Evolutionary conservation across 2,797 vertebrate genomes (phyloP).

Genomic region (Malacoctenus gilli): DNA sequence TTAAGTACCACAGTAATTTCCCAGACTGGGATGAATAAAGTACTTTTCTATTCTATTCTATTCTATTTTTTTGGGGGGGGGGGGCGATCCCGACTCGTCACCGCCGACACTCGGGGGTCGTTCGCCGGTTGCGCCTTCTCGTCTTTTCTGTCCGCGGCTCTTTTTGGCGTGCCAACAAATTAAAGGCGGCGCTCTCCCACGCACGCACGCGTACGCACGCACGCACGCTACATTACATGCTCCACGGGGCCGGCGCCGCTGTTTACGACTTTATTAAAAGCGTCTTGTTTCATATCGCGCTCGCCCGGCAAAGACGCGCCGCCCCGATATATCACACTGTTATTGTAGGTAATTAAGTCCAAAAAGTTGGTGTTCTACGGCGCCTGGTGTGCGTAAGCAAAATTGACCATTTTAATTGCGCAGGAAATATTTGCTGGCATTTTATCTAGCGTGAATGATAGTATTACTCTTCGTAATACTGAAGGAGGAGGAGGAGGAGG

Average conservation of each 20-base stretch:
- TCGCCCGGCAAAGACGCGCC: constrained; percentile 63
- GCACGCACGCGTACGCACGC: constrained; percentile 55
- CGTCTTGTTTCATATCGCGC: constrained; percentile 75
- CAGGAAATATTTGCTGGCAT: constrained; percentile 71
- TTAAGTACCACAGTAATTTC: too few relatives aligned
- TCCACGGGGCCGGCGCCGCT: constrained; percentile 63
- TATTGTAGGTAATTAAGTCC: constrained; percentile 81
- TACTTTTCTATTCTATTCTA: too few relatives aligned
- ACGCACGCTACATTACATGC: constrained; percentile 72
- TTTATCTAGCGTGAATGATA: constrained; percentile 73
- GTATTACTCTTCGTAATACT: constrained; percentile 71
- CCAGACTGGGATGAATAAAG: too few relatives aligned
- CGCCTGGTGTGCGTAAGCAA: constrained; percentile 76
- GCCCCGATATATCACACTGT: constrained; percentile 74
- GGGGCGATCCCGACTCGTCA: too few relatives aligned
- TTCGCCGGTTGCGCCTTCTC: constrained; percentile 29
- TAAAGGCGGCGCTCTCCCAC: constrained; percentile 67
- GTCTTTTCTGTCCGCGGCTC: constrained; percentile 21
- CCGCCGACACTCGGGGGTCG: too few relatives aligned
- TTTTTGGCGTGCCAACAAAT: constrained; percentile 66
- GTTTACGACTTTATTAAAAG: constrained; percentile 81
- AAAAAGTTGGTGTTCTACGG: constrained; percentile 64
- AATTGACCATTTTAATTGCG: constrained; percentile 80
- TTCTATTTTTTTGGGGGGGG: too few relatives aligned
- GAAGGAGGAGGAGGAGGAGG: constrained; percentile 63